These are phyloP conservation scores for Osmoderma eremita DNA, from an alignment of 2,888 invertebrate species.

Conservation along the genomic window DNA sequence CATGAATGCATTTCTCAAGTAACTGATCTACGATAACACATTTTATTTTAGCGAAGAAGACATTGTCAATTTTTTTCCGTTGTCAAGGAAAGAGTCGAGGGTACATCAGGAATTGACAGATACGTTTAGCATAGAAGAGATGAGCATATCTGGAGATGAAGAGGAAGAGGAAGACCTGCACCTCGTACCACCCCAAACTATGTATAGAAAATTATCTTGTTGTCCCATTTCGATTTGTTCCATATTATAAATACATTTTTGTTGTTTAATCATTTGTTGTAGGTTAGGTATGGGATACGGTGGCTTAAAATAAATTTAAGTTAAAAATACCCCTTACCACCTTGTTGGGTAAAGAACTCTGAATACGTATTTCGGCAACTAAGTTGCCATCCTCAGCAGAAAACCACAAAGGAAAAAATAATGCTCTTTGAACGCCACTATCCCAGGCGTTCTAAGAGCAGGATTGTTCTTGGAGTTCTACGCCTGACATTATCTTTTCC, in stretches of 20 bases:
- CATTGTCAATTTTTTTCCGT: slow-evolving; percentile 66
- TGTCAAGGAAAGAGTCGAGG: slow-evolving; percentile 61
- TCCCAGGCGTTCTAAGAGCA: too few species aligned
- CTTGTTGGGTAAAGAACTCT: too few species aligned
- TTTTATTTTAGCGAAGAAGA: slow-evolving; percentile 64
- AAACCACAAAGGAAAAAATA: too few species aligned
- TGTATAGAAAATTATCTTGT: slow-evolving; percentile 61
- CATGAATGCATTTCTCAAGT: too few species aligned
- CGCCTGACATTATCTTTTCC: too few species aligned
- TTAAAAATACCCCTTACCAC: too few species aligned
- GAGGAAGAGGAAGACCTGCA: slow-evolving; percentile 65
- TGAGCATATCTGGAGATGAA: slow-evolving; percentile 68
- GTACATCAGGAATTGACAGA: slow-evolving; percentile 69
- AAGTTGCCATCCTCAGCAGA: too few species aligned
- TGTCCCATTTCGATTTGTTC: slow-evolving; percentile 59
- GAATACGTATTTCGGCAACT: too few species aligned
- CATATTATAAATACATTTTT: slow-evolving; percentile 46
- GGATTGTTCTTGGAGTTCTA: too few species aligned
- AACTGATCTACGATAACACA: too few species aligned
- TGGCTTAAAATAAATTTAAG: neutral
- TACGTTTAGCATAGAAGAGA: slow-evolving; percentile 71
- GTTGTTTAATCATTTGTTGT: neutral
- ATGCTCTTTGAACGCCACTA: too few species aligned
- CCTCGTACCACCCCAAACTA: slow-evolving; percentile 62
- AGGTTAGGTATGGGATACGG: neutral